These are phyloP conservation scores for Acropternis orthonyx DNA, from an alignment of 2,797 vertebrate species.

Conservation along the genomic window DNA sequence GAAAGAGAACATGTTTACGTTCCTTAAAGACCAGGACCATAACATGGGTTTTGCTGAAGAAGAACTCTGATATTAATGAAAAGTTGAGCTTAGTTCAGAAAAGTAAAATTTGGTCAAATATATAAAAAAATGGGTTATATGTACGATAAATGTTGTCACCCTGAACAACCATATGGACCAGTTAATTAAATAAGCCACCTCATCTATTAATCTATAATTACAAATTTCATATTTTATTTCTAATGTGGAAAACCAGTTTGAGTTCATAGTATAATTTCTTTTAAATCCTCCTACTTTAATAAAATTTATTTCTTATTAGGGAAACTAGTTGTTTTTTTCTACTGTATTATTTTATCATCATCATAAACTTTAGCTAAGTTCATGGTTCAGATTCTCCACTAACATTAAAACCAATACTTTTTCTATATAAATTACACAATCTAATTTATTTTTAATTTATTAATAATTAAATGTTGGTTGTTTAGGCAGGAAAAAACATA, in stretches of 20 bases:
- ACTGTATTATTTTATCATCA: neutral
- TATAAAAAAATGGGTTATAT: neutral
- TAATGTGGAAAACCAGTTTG: neutral
- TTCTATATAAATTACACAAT: neutral
- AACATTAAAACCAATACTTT: neutral
- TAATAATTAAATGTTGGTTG: neutral
- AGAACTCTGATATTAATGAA: neutral
- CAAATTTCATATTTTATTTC: neutral
- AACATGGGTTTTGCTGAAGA: neutral
- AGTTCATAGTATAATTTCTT: neutral
- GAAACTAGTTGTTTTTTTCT: neutral
- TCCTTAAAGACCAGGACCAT: neutral
- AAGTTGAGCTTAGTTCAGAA: neutral
- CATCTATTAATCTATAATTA: neutral
- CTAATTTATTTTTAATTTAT: neutral
- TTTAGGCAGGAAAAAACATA: neutral
- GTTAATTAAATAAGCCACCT: neutral
- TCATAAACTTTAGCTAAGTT: neutral
- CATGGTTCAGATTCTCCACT: neutral
- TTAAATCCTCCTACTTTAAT: neutral
- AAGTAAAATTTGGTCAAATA: neutral
- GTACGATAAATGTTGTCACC: neutral
- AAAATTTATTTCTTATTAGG: neutral
- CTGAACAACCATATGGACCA: neutral
- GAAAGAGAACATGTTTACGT: neutral